Evolutionary conservation across 2,797 vertebrate species (phyloP).

Genomic region (Brachymystax lenok): DNA sequence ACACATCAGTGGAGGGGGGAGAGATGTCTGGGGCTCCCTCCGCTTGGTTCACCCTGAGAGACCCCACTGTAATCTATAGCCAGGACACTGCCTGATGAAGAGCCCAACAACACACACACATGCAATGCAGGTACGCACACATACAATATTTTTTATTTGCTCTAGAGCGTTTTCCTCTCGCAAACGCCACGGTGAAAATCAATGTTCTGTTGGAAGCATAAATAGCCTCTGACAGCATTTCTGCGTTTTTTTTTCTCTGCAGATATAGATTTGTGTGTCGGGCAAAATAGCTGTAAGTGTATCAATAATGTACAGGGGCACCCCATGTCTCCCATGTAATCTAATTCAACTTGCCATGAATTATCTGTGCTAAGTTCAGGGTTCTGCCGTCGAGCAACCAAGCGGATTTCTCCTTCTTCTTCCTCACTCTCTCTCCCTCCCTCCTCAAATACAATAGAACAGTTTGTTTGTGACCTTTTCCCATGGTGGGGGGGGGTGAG

Average conservation of each 20-base stretch:
- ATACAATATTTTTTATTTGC: slow-evolving; percentile 17
- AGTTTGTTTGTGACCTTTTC: slow-evolving; percentile 19
- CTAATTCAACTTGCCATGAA: slow-evolving; percentile 47
- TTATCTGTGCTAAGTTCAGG: slow-evolving; percentile 58
- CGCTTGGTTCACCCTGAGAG: slow-evolving; percentile 5
- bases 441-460: slow-evolving; percentile 30
- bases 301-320: slow-evolving; percentile 54
- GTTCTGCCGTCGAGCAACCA: slow-evolving; percentile 54
- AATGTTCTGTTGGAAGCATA: slow-evolving; percentile 53
- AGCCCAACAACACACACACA: slow-evolving; percentile 7
- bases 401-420: slow-evolving; percentile 43
- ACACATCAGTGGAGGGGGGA: slow-evolving; percentile 23
- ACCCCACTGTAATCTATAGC: background rate
- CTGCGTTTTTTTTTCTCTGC: slow-evolving; percentile 31
- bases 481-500: background rate
- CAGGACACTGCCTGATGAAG: background rate
- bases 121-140: background rate
- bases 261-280: slow-evolving; percentile 52
- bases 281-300: slow-evolving; percentile 53
- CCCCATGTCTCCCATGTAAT: slow-evolving; percentile 56
- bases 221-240: slow-evolving; percentile 50
- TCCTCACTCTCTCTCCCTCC: slow-evolving; percentile 17
- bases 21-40: background rate
- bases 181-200: slow-evolving; percentile 44
- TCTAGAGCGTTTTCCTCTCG: slow-evolving; percentile 21